Base-by-base conservation (phyloP, 2,797 vertebrate species). In the Anguilla pacifica region DNA sequence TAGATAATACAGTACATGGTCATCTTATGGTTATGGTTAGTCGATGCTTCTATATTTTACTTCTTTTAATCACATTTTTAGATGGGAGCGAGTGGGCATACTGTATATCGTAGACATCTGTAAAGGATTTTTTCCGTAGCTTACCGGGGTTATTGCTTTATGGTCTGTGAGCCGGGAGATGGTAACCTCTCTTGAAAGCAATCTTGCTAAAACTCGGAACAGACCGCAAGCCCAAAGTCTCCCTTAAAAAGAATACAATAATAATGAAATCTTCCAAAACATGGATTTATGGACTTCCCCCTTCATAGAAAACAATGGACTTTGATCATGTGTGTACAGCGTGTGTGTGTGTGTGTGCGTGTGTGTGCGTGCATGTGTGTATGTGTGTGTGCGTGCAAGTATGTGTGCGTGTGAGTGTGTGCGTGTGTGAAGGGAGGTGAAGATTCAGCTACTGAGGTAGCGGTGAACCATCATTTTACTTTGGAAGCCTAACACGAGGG, bases 61-160 rank as follows among this genome's bases (percentile, higher is more conserved):
- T 85, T 85, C 87, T 51, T 77, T 88, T 83, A 79, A 79, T 85
- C 87, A 84, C 55, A 51, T 59, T 79, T 88, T 85, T 85, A 87
- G 61, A 88, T 53, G 72, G 22, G 46, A 64, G 61, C 61, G 5
- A 67, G 67, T 22, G 83, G 57, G 77, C 46, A 25, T 49, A 25
- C 43, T 49, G 6, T 49, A 25, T 49, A 28, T n/a, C 11, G 82
- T 31, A 15, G 46, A 64, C 31, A 46, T 10, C 39, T 77, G 70
- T 79, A 79, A 85, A 77, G 35, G 43, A 6, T 43, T 87, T 88
- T 85, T 46, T 79, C 74, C 0, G n/a, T 39, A 59, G 83, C 83
- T 85, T 79, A 55, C 70, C 81, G 87, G 46, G 53, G 67, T 74
- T 64, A 87, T 72, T 87, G 46, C 31, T 22, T 83, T 22, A 9